These are phyloP conservation scores for Drosophila kanekoi DNA, from an alignment of 2,888 invertebrate species.

Conservation along the genomic window DNA sequence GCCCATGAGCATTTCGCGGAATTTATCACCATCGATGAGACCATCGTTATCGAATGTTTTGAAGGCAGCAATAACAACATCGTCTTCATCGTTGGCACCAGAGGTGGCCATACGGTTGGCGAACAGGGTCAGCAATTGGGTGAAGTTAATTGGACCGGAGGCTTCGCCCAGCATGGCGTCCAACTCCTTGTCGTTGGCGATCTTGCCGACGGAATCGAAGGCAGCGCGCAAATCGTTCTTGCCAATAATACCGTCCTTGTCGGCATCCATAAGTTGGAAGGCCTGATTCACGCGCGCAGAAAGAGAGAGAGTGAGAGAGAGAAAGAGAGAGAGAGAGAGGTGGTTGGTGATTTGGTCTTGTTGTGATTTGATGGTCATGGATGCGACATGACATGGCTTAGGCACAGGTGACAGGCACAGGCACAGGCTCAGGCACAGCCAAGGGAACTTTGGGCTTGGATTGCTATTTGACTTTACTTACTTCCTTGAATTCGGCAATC, in stretches of 20 bases:
- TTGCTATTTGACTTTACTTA: constrained; percentile 82
- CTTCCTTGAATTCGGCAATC: constrained; percentile 98
- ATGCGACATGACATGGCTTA: constrained; percentile 22
- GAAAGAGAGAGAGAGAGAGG: constrained; percentile 66
- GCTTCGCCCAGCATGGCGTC: constrained; percentile 95
- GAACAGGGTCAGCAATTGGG: constrained; percentile 96
- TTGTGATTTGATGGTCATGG: constrained; percentile 51
- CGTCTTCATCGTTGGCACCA: constrained; percentile 95
- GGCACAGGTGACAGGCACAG: constrained; percentile 23
- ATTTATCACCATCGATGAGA: constrained; percentile 94
- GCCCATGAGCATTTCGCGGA: constrained; percentile 96
- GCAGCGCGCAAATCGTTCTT: constrained; percentile 96
- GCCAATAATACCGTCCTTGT: constrained; percentile 96
- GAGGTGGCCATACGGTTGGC: constrained; percentile 96
- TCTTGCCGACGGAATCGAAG: constrained; percentile 96
- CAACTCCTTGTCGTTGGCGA: constrained; percentile 95
- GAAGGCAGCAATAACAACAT: constrained; percentile 96
- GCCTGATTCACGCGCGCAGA: constrained; percentile 86
- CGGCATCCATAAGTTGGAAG: constrained; percentile 98
- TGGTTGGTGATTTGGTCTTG: constrained; percentile 76
- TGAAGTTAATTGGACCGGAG: constrained; percentile 97
- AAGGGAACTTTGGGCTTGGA: constrained; percentile 11
- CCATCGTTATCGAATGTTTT: constrained; percentile 95
- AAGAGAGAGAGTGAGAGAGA: constrained; percentile 48
- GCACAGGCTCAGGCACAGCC: constrained; percentile 20